Evolutionary conservation across 2,113 vertebrate genomes (phyloP), one percentile per base, ranked within the genome.

Genomic region (Tor tambroides): DNA sequence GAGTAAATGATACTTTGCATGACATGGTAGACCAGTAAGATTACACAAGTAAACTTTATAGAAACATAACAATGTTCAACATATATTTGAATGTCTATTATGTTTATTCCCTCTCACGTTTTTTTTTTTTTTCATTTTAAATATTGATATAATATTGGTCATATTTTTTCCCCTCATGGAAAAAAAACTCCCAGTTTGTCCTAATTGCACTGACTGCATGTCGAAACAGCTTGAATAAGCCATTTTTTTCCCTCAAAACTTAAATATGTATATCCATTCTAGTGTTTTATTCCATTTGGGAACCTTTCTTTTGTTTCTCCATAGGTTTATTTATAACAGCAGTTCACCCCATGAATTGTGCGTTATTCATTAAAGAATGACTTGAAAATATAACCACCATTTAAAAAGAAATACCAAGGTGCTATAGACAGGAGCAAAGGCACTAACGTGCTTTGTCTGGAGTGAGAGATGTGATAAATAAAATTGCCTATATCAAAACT

Each of bases 401-500:
- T 75, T 61, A 43, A 38, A 41, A 65, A 86, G 28, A 72, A 51
- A 85, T 77, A 51, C 30, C 30, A 21, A 63, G 11, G 15, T 1
- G 43, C 15, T 11, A 83, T 30, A 61, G 74, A 75, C 63, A 54
- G 82, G 63, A 80, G 43, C 86, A 86, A 90, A 90, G 86, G 76
- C 86, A 90, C 80, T 17, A 41, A 8, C 2, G 69, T 89, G 84
- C 86, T 51, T 81, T 82, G 80, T 86, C 86, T 84, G 86, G 84
- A 86, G 88, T 84, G 43, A 85, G 41, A 87, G 69, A 76, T 78
- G 35, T 69, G 85, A 89, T 87, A 90, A 89, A 89, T 89, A 77
- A 86, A 81, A 54, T 6, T 21, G 26, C 46, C 59, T 87, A 77
- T 23, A 72, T 85, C 84, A 74, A 75, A 43, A 65, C 49, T 32